Base-by-base conservation (phyloP, 2,888 invertebrate species). In the Tetanocera ferruginea region DNA sequence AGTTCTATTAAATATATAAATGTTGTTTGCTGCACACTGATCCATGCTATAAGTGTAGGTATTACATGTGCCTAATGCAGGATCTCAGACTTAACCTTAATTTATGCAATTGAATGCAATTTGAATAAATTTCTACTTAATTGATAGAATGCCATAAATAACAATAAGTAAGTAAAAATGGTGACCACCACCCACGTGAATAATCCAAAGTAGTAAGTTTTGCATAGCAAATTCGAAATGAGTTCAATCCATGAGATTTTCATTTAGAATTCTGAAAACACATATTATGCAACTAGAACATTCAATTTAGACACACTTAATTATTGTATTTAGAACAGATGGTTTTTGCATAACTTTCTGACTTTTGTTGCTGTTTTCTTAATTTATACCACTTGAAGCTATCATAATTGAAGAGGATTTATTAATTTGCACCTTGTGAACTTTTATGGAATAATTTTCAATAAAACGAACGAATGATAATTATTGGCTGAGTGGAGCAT, bases 71-170 rank as follows among this genome's bases (percentile, higher is more conserved):
- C 14, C 14, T 11, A 14, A 43, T 43, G 14, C 43, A 43, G 43
- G 14, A 17, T 34, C 64, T 34, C 34, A 31, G 9, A 64, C 74
- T 66, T 66, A 74, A 74, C 74, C 74, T 74, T 34, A 74, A 66
- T 74, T 74, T 52, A 19, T 23, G 49, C 74, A 74, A 74, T 74
- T 74, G 74, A 74, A n/a, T 74, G 74, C 74, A 74, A 74, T 74
- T 74, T 74, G 52, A 74, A 74, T 74, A 74, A 28, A 28, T 28
- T 74, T 66, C 11, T 23, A 60, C 37, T 69, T 9, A 34, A 64
- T 64, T 64, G 64, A 55, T 52, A 72, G 57, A 23, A 57, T 19
- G 72, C 72, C 72, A 37, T 37, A 57, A 72, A 57, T 57, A 55
- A 72, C 37, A 57, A 60, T 43, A 11, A 31, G 23, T 4, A n/a